phyloP scores from a whole-genome alignment of 2,888 invertebrate species.

The Alentia gelatinosa region DNA sequence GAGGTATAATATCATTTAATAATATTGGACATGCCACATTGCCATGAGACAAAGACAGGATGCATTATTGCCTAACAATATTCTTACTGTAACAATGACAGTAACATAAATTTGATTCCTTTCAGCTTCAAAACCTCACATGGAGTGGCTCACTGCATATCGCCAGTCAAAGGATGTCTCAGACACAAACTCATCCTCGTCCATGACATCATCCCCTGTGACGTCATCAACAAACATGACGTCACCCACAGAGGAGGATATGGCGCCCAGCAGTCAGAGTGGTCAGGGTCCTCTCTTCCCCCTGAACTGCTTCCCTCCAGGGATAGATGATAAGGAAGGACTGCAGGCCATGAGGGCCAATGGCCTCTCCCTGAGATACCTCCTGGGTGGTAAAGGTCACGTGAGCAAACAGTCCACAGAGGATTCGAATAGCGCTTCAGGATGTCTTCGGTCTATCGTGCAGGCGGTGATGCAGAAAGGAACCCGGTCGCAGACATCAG shows the following conservation, averaged over 20 bases:
- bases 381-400: constrained; percentile 6
- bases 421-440: constrained; percentile 40
- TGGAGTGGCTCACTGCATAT: constrained; percentile 56
- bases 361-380: constrained; percentile 23
- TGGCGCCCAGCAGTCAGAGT: neutral
- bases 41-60: no score
- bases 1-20: no score
- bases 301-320: neutral
- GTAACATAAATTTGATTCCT: no score
- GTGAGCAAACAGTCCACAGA: neutral
- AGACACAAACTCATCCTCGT: neutral
- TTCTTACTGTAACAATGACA: no score
- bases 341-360: neutral
- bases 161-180: constrained; percentile 40
- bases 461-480: constrained; percentile 47
- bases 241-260: neutral
- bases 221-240: neutral
- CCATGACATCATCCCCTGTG: neutral
- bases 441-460: constrained; percentile 52
- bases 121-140: constrained; percentile 54
- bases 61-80: no score
- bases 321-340: neutral
- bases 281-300: neutral
- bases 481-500: neutral
- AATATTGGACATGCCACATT: no score